phyloP scores from a whole-genome alignment of 2,888 invertebrate species.

The Epirrhoe tristata region DNA sequence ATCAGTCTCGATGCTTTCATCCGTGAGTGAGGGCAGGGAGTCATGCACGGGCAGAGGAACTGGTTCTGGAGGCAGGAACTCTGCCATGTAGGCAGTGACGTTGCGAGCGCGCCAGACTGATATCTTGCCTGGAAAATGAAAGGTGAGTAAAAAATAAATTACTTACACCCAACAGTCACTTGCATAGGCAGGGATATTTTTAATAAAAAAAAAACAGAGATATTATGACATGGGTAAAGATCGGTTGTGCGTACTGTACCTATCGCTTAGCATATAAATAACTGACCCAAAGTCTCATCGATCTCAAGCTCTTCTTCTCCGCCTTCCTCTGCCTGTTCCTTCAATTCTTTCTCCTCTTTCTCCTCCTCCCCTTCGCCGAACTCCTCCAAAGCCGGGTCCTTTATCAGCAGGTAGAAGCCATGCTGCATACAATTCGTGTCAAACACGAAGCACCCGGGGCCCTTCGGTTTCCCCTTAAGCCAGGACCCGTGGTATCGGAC shows the following conservation, averaged over 20 bases:
- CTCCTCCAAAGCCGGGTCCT: conserved; percentile 79
- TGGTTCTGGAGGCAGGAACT: conserved; percentile 89
- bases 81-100: conserved; percentile 88
- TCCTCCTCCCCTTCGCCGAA: conserved; percentile 77
- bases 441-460: conserved; percentile 91
- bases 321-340: conserved; percentile 73
- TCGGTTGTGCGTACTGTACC: not conserved
- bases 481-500: conserved; percentile 90
- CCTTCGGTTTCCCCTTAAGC: conserved; percentile 88
- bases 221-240: too few relatives aligned
- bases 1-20: conserved; percentile 69
- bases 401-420: conserved; percentile 87
- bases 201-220: not conserved
- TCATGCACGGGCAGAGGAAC: conserved; percentile 88
- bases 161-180: not conserved
- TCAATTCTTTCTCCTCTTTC: conserved; percentile 67
- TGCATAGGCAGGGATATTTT: not conserved
- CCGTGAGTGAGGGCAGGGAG: conserved; percentile 84
- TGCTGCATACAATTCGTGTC: conserved; percentile 91
- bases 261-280: not conserved
- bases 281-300: conserved; percentile 71
- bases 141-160: not conserved
- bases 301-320: conserved; percentile 67
- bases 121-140: conserved; percentile 66
- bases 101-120: conserved; percentile 89